Conservation (phyloP, 2,888 invertebrate genomes). For the Drosophila peninsularis region DNA sequence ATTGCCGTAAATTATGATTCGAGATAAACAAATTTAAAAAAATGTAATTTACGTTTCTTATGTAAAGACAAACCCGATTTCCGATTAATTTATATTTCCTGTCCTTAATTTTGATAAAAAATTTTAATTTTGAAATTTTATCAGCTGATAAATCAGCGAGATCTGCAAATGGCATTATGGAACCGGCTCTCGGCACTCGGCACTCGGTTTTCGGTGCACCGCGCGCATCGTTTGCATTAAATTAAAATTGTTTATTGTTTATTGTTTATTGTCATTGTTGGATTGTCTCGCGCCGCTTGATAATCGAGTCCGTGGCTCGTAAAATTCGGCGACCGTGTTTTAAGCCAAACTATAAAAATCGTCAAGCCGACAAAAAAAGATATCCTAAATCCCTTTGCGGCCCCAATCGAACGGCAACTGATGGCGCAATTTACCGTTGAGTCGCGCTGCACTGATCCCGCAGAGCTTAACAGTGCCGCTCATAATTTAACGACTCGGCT, state of each 20-base stretch:
- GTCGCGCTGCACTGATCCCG: conserved; percentile 64
- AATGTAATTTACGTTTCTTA: not conserved
- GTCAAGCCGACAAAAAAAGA: conserved; percentile 8
- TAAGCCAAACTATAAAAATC: conserved; percentile 65
- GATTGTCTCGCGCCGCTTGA: conserved; percentile 40
- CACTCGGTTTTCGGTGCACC: conserved; percentile 35
- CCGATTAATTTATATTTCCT: conserved; percentile 9
- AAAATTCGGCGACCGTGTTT: conserved; percentile 51
- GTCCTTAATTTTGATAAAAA: conserved; percentile 10
- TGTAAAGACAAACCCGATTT: not conserved
- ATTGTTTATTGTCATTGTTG: conserved; percentile 61
- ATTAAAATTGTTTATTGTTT: conserved; percentile 65
- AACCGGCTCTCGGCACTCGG: conserved; percentile 41
- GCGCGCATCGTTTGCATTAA: conserved; percentile 55
- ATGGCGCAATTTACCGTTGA: conserved; percentile 57
- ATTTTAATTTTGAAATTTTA: conserved; percentile 7
- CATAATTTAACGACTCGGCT: conserved; percentile 68
- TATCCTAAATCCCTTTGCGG: conserved; percentile 67
- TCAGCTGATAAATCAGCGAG: conserved; percentile 14
- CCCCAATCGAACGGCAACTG: conserved; percentile 8
- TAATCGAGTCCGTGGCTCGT: conserved; percentile 56
- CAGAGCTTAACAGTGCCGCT: conserved; percentile 75
- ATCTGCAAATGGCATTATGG: conserved; percentile 16
- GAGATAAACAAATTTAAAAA: too few relatives aligned
- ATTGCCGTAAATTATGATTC: not conserved